These are phyloP conservation scores for Lithophane ornitopus DNA, from an alignment of 2,888 invertebrate genomes.

Conservation along the genomic window DNA sequence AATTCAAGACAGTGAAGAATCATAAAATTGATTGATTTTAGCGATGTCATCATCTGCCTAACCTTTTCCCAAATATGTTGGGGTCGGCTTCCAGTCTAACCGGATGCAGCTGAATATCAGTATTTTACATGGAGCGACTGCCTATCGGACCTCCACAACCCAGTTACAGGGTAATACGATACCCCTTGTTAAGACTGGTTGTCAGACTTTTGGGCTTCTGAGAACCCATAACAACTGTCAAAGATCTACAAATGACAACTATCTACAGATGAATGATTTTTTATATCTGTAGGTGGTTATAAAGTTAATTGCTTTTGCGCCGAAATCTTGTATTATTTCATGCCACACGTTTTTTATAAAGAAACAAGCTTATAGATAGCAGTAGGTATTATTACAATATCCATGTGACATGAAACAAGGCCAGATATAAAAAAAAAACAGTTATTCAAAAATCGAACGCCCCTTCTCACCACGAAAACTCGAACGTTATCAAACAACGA, in stretches of 20 bases:
- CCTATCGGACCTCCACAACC: too few species aligned
- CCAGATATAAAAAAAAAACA: not conserved
- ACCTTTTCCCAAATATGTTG: too few species aligned
- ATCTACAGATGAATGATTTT: too few species aligned
- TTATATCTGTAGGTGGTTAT: not conserved
- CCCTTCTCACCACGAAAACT: constrained; percentile 68
- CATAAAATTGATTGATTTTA: not conserved
- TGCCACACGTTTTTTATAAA: not conserved
- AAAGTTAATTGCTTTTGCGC: not conserved
- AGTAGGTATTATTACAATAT: not conserved
- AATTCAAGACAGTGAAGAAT: not conserved
- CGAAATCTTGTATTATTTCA: not conserved
- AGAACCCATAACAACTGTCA: too few species aligned
- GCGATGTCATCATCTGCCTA: not conserved
- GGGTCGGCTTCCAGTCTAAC: too few species aligned
- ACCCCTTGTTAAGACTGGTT: too few species aligned
- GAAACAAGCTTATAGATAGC: not conserved
- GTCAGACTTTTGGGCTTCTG: too few species aligned
- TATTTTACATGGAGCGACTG: too few species aligned
- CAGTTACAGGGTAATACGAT: too few species aligned
- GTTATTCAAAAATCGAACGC: constrained; percentile 60
- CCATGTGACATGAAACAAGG: not conserved
- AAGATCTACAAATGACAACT: too few species aligned
- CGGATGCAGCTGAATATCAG: too few species aligned
- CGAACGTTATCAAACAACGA: constrained; percentile 84